phyloP scores from a whole-genome alignment of 2,113 vertebrate species.

The Lepus europaeus region DNA sequence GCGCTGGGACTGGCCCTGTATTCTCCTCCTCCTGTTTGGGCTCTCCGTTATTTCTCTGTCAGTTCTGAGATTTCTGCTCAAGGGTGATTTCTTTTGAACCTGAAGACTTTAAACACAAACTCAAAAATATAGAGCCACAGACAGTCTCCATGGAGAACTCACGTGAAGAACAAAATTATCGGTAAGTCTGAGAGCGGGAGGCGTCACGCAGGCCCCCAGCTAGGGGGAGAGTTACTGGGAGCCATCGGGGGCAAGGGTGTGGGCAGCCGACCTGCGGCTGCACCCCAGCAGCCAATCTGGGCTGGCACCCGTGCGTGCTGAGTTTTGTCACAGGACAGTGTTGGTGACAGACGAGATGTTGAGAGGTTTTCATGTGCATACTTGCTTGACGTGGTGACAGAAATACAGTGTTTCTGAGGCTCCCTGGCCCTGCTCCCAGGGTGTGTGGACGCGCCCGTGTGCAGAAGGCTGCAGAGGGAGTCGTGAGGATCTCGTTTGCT shows the following conservation, averaged over 20 bases:
- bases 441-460: background rate
- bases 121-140: background rate
- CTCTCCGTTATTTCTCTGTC: background rate
- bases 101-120: background rate
- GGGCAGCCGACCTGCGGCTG: background rate
- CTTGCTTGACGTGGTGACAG: conserved; percentile 48
- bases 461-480: background rate
- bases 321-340: background rate
- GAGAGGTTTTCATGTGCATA: conserved; percentile 10
- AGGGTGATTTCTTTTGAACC: background rate
- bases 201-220: background rate
- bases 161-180: background rate
- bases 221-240: background rate
- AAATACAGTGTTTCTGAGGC: conserved; percentile 29
- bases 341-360: conserved; percentile 33
- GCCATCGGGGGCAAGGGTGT: background rate
- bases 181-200: background rate
- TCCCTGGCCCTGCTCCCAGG: background rate
- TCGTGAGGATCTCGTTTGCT: background rate
- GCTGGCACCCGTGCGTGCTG: background rate
- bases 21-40: background rate
- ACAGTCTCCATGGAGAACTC: background rate
- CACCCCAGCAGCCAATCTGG: background rate
- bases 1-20: background rate
- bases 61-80: conserved; percentile 38